Evolutionary conservation across 2,888 invertebrate genomes (phyloP).

Genomic region (Encarsia formosa): DNA sequence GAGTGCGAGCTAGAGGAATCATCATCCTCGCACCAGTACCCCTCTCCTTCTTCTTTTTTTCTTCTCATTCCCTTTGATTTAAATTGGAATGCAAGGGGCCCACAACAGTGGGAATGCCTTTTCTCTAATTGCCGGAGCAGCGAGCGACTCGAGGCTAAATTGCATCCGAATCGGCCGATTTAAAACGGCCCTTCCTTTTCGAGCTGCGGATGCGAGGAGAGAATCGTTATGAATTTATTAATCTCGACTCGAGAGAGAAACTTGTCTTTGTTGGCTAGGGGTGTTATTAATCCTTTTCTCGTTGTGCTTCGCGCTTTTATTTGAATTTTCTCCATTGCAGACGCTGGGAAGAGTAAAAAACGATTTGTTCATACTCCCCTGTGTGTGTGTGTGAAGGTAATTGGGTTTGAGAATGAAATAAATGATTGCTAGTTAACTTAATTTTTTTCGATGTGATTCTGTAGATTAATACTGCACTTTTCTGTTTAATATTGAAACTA

Average conservation of each 20-base stretch:
- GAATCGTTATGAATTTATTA: constrained; percentile 28
- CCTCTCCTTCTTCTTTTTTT: constrained; percentile 19
- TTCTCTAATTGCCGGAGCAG: constrained; percentile 37
- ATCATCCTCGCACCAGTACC: constrained; percentile 5
- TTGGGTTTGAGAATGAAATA: no score
- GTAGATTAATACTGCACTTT: no score
- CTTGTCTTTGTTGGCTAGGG: no score
- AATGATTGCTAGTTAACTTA: no score
- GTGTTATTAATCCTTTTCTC: no score
- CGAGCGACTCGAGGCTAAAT: constrained; percentile 24
- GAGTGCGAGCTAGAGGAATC: no score
- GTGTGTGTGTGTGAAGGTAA: no score
- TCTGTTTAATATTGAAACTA: no score
- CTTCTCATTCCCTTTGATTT: constrained; percentile 35
- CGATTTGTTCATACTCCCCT: no score
- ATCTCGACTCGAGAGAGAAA: constrained; percentile 6
- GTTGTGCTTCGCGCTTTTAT: neutral
- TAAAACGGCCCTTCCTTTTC: constrained; percentile 1
- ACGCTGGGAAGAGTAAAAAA: no score
- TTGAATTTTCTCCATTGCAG: no score
- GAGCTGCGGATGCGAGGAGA: constrained; percentile 7
- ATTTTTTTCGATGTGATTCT: no score
- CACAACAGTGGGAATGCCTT: constrained; percentile 31
- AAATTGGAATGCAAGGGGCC: constrained; percentile 40
- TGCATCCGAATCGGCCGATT: constrained; percentile 23